A percentile compares a stretch with the other conserved stretches of the same genome.
phyloP scores from a whole-genome alignment of 2,888 invertebrate genomes.

The Stenodera caucasica region DNA sequence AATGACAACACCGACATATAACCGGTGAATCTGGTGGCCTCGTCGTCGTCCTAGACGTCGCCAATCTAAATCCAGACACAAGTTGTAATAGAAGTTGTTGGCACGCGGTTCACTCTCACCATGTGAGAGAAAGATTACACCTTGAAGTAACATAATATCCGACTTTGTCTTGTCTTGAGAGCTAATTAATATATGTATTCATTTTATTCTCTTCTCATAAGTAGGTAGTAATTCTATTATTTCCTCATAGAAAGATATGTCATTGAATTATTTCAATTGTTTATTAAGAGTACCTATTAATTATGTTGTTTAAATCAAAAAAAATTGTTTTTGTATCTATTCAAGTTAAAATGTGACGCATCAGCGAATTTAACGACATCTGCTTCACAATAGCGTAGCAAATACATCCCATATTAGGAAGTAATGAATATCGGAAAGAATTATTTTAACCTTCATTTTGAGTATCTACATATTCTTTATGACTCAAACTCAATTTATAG shows the following conservation, averaged over 20 bases:
- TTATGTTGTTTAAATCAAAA: too few relatives aligned
- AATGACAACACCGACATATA: constrained; percentile 8
- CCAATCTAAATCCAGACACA: constrained; percentile 2
- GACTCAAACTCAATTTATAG: too few relatives aligned
- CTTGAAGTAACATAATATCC: not conserved
- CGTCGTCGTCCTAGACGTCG: constrained; percentile 15
- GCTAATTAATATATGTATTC: too few relatives aligned
- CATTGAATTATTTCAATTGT: too few relatives aligned
- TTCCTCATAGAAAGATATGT: too few relatives aligned
- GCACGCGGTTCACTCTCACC: constrained; percentile 3
- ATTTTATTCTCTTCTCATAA: too few relatives aligned
- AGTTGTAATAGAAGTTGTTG: not conserved
- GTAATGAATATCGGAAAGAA: constrained; percentile 41
- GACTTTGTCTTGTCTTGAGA: too few relatives aligned
- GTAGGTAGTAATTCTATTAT: too few relatives aligned
- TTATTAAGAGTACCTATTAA: too few relatives aligned
- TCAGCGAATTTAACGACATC: constrained; percentile 32
- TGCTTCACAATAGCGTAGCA: constrained; percentile 37
- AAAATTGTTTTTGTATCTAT: too few relatives aligned
- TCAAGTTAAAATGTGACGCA: constrained; percentile 6
- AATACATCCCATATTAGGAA: constrained; percentile 43
- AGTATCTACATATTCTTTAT: too few relatives aligned
- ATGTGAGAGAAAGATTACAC: not conserved
- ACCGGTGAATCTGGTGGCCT: constrained; percentile 19
- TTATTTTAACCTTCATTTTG: too few relatives aligned